Base-by-base conservation (phyloP, 1,140 invertebrate genomes). In the Sinonovacula constricta region DNA sequence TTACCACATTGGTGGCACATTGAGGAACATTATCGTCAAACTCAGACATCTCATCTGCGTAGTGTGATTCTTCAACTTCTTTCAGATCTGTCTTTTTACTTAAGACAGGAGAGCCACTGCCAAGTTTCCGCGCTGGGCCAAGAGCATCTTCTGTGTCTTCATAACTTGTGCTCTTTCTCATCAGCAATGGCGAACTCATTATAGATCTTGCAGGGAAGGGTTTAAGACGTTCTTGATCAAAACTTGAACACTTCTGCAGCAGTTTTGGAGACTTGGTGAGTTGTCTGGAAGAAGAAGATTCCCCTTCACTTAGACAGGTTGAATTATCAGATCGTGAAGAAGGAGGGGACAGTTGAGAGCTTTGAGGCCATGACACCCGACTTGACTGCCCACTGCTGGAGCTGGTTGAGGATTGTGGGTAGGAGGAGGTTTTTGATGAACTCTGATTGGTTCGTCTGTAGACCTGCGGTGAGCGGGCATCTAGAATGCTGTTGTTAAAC, bases 311-410 rank as follows among this genome's bases (percentile, higher is more conserved):
- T 31, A 3, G 57, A 59, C 24, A 30, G 24, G 31, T 59, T 22
- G 24, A 22, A 22, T 18, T 18, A n/a, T 22, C 15, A 18, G 26
- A 15, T 59, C 15, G 26, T 33, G 3, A 3, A 7, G 33, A 33
- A n/a, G 26, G 33, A 10, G 33, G 26, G 26, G n/a, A 5, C n/a
- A n/a, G 33, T 18, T 65, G 62, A 1, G 62, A 76, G 4, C n/a
- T 53, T 18, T 76, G 72, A 18, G 72, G 72, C 72, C 72, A 76
- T 10, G 72, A 76, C 1, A 76, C 72, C 34, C 72, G 36, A 30
- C 57, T 62, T 12, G n/a, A n/a, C 28, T 62, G 39, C 22, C 24
- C 24, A 4, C 31, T 3, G 1, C 33, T 22, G 30, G 15, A 18
- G 26, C 45, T 28, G 34, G 34, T 36, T 28, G 57, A n/a, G n/a